phyloP scores from a whole-genome alignment of 2,113 vertebrate genomes.

The Terrapene triunguis region DNA sequence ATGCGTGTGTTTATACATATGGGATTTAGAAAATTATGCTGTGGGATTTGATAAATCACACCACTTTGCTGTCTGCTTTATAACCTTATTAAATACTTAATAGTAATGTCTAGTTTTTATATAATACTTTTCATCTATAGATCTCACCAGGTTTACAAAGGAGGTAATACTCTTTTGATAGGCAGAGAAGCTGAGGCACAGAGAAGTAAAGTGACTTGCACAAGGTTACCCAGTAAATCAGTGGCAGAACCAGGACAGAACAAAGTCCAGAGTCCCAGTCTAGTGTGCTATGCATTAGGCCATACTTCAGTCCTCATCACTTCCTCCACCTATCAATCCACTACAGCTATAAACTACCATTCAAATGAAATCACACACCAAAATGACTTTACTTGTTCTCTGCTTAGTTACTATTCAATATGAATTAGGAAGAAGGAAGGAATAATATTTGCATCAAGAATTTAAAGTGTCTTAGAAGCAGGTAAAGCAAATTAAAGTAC shows the following conservation, averaged over 20 bases:
- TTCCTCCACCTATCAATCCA: not conserved
- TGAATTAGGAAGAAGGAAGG: not conserved
- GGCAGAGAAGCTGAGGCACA: accelerated
- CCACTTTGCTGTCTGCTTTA: not conserved
- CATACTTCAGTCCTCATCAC: accelerated
- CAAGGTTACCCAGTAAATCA: not conserved
- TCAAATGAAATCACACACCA: not conserved
- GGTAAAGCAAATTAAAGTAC: not conserved
- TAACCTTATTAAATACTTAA: not conserved
- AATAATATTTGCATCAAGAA: not conserved
- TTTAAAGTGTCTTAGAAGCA: not conserved
- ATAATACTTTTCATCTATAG: not conserved
- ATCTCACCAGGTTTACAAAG: not conserved
- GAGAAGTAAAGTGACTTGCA: not conserved
- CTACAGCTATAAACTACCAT: not conserved
- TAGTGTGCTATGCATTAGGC: not conserved
- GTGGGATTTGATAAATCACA: not conserved
- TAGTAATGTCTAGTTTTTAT: not conserved
- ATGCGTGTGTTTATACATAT: too few species aligned
- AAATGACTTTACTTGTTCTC: not conserved
- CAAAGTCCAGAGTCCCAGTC: not conserved
- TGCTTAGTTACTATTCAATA: not conserved
- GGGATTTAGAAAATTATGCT: not conserved
- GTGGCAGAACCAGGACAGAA: not conserved
- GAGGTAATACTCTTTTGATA: not conserved